Conservation (phyloP, 2,888 invertebrate species). For the Pristionchus maxplancki region DNA sequence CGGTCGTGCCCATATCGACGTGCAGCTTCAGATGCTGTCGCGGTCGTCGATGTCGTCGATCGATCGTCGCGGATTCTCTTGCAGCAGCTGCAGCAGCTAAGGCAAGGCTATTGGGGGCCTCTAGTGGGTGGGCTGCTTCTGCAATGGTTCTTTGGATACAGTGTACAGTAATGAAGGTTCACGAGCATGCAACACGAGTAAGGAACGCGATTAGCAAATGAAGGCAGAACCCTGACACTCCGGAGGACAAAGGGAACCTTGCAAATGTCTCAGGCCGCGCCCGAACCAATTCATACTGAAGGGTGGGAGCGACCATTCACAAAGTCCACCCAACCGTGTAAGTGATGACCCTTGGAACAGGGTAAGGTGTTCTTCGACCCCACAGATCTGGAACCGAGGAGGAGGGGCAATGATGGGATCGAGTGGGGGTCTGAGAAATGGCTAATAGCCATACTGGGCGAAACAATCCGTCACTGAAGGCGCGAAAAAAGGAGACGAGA, state of each 20-base stretch:
- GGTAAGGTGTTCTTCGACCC: conserved; percentile 18
- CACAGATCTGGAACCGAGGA: neutral
- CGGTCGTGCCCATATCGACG: neutral
- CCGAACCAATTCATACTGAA: neutral
- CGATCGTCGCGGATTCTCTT: neutral
- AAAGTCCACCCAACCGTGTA: neutral
- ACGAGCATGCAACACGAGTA: no score
- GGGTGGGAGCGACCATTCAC: neutral
- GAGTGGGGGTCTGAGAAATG: neutral
- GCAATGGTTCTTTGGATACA: neutral
- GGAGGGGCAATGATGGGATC: neutral
- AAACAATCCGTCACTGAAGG: conserved; percentile 20
- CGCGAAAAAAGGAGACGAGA: neutral
- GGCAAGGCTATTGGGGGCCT: neutral
- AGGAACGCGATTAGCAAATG: neutral
- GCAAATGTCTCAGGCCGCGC: conserved; percentile 7
- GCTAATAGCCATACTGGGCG: neutral
- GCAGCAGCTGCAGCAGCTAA: conserved; percentile 30
- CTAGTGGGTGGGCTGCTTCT: conserved; percentile 4
- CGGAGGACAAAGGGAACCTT: neutral
- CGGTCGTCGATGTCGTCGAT: neutral
- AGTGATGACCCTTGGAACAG: conserved; percentile 34
- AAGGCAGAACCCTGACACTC: neutral
- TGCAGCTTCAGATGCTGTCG: neutral
- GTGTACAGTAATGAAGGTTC: no score